Base-by-base conservation (phyloP, 1,140 invertebrate genomes). In the Antheraea pernyi region DNA sequence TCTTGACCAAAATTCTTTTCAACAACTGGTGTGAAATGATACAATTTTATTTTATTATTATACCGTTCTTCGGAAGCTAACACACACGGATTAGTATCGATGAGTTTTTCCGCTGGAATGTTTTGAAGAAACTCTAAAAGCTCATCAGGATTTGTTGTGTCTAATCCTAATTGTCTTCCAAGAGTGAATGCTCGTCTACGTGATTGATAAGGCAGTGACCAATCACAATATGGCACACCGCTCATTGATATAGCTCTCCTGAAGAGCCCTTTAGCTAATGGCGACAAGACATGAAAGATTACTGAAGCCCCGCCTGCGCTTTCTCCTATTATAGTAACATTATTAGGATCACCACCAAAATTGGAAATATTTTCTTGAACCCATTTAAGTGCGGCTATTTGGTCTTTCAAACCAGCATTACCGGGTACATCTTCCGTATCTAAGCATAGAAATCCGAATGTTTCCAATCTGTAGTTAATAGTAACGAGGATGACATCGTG, bases 251-350 rank as follows among this genome's bases (percentile, higher is more conserved):
- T 30, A 30, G 22, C 22, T 30, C 22, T 30, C 4, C 22, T 30
- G 22, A 30, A 78, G 16, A 89, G 76, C 7, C 82, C 85, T 86
- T 71, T 94, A 82, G 42, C 93, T 93, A 67, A 93, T 89, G 65
- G 86, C 2, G 86, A 86, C 36, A 86, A 30, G 8, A 81, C 36
- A 16, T 84, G 86, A n/a, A 82, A 65, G 16, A 70, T 60, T 48
- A 70, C 67, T 0, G 80, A 78, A 0, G 94, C 93, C 13, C 92
- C 94, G 4, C 96, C 96, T 3, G 95, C 94, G 62, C 93, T 94
- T 72, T 96, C 94, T 13, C 97, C 97, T 75, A 97, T 95, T n/a
- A 98, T 84, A 0, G 97, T 97, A 0, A 98, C 94, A 74, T 94
- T 93, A 3, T 95, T 81, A 0, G 95, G 94, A 86, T 96, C 94